phyloP scores from a whole-genome alignment of 2,888 invertebrate genomes.

The Eupithecia inturbata region DNA sequence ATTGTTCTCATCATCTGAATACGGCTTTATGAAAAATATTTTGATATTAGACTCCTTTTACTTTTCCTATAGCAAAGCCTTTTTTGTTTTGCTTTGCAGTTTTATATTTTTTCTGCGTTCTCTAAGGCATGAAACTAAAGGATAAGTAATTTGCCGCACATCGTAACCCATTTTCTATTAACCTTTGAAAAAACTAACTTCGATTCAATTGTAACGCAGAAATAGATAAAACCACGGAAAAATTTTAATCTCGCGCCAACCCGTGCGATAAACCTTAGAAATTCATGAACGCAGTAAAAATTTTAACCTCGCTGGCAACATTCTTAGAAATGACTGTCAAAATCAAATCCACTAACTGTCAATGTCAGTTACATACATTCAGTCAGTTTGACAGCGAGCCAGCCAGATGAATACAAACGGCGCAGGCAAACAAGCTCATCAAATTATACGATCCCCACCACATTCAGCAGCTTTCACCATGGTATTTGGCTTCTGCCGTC shows the following conservation, averaged over 20 bases:
- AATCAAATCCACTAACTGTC: background rate
- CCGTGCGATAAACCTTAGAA: no score
- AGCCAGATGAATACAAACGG: slow-evolving; percentile 30
- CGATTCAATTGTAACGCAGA: no score
- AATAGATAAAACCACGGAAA: no score
- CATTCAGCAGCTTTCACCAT: slow-evolving; percentile 78
- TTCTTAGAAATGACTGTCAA: background rate
- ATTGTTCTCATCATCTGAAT: background rate
- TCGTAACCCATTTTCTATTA: no score
- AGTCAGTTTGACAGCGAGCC: slow-evolving; percentile 20
- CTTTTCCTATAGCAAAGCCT: background rate
- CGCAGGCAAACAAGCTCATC: slow-evolving; percentile 41
- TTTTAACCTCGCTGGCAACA: background rate
- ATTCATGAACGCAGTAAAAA: background rate
- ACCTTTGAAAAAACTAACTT: no score
- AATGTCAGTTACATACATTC: background rate
- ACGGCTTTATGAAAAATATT: background rate
- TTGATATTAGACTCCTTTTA: background rate
- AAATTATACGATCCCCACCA: slow-evolving; percentile 76
- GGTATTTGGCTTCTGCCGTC: slow-evolving; percentile 56
- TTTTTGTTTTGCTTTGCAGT: background rate
- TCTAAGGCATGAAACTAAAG: no score
- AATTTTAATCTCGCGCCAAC: no score
- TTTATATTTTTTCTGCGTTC: no score
- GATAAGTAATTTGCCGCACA: no score